These are phyloP conservation scores for Paragorgia papillata DNA, from an alignment of 92 coral and sea anemone genomes.

Conservation along the genomic window DNA sequence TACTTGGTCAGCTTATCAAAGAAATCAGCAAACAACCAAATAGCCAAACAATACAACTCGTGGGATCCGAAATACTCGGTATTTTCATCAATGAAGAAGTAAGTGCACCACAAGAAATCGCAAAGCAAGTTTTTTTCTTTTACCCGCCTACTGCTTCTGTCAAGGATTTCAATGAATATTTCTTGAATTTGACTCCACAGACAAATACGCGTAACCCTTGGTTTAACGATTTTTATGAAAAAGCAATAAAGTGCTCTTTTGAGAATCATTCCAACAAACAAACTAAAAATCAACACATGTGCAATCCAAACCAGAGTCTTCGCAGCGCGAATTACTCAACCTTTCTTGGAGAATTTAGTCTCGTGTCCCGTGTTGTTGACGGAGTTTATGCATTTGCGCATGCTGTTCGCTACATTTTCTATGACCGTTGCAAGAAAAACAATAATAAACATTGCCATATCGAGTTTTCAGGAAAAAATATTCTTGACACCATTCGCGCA, in stretches of 20 bases:
- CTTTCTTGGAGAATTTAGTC: not conserved
- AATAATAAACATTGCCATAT: not conserved
- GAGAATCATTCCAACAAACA: not conserved
- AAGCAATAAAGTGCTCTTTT: conserved; percentile 55
- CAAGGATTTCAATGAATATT: conserved; percentile 58
- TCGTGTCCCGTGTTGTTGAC: conserved; percentile 65
- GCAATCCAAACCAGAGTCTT: not conserved
- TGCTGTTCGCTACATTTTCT: conserved; percentile 64
- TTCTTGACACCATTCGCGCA: conserved; percentile 26
- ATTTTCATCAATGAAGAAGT: not conserved
- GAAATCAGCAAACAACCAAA: not conserved
- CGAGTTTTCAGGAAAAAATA: conserved; percentile 19
- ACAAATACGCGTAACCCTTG: conserved; percentile 76
- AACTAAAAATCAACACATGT: not conserved
- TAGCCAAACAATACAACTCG: not conserved
- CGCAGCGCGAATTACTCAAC: not conserved
- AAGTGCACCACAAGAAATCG: not conserved
- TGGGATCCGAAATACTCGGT: not conserved
- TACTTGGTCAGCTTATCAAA: not conserved
- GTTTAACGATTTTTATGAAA: conserved; percentile 77
- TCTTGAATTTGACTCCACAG: conserved; percentile 51
- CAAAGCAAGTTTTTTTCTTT: not conserved
- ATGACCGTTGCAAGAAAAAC: conserved; percentile 39
- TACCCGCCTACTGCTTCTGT: not conserved
- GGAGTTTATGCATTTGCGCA: conserved; percentile 82